These are phyloP conservation scores for Litocranius walleri DNA, from an alignment of 2,113 vertebrate species.

Conservation along the genomic window DNA sequence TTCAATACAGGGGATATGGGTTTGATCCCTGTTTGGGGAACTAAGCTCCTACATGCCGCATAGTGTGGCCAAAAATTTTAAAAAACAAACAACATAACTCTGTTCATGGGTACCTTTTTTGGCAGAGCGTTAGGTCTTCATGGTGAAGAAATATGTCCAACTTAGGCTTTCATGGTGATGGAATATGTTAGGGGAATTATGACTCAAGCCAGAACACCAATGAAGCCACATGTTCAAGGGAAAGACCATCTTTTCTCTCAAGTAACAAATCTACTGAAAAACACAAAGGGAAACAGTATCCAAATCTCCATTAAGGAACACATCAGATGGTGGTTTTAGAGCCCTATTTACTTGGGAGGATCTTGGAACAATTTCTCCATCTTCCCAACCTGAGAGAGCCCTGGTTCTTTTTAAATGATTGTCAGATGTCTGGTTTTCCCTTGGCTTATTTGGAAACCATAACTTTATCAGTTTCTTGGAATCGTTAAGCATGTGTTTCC, in stretches of 20 bases:
- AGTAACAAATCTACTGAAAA: background rate
- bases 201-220: background rate
- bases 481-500: background rate
- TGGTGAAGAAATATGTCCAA: background rate
- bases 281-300: background rate
- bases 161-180: background rate
- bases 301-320: background rate
- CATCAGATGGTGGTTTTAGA: background rate
- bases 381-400: background rate
- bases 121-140: background rate
- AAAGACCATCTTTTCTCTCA: background rate
- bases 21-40: background rate
- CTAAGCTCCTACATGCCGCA: background rate
- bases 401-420: background rate
- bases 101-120: background rate
- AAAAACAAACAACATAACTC: background rate
- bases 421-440: background rate
- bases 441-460: background rate
- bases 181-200: background rate
- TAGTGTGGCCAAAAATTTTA: background rate
- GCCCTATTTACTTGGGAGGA: background rate
- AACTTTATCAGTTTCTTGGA: background rate
- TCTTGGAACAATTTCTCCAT: background rate
- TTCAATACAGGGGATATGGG: background rate
- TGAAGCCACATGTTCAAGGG: background rate